Evolutionary conservation across 2,113 vertebrate genomes (phyloP).

Genomic region (Pterocles orientalis): DNA sequence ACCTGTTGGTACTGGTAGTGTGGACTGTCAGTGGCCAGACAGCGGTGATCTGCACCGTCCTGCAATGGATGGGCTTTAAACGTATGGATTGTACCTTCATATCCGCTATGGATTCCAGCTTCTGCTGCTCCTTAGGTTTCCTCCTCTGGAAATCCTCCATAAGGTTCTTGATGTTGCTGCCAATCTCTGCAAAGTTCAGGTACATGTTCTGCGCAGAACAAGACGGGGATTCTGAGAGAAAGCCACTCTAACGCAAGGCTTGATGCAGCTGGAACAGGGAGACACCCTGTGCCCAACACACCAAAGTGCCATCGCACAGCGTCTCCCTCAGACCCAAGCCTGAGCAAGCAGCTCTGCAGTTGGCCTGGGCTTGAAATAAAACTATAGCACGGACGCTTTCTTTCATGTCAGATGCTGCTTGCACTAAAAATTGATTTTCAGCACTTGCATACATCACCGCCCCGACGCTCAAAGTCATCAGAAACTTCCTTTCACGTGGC

Average conservation of each 20-base stretch:
- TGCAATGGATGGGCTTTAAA: not conserved
- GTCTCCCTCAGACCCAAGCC: not conserved
- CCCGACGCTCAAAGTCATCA: accelerated
- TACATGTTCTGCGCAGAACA: slow-evolving; percentile 87
- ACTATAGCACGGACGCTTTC: accelerated
- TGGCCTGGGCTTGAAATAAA: not conserved
- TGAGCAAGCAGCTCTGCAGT: not conserved
- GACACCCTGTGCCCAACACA: not conserved
- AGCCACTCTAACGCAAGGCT: accelerated
- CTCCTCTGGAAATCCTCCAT: slow-evolving; percentile 99
- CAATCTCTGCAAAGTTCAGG: slow-evolving; percentile 97
- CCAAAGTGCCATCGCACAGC: too few species aligned
- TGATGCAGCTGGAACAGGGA: too few species aligned
- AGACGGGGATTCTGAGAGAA: not conserved
- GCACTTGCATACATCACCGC: not conserved
- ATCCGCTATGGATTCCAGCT: slow-evolving; percentile 92
- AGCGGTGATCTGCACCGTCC: not conserved
- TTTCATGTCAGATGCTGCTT: accelerated
- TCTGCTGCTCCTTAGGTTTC: slow-evolving; percentile 94
- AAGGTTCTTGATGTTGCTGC: slow-evolving; percentile 96
- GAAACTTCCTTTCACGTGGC: not conserved
- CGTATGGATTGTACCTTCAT: slow-evolving; percentile 84
- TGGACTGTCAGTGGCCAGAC: not conserved
- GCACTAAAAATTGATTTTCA: not conserved
- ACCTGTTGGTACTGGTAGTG: not conserved